A percentile compares a stretch with the other conserved stretches of the same genome.
phyloP scores from a whole-genome alignment of 2,888 invertebrate species.

The Ectemnius continuus region DNA sequence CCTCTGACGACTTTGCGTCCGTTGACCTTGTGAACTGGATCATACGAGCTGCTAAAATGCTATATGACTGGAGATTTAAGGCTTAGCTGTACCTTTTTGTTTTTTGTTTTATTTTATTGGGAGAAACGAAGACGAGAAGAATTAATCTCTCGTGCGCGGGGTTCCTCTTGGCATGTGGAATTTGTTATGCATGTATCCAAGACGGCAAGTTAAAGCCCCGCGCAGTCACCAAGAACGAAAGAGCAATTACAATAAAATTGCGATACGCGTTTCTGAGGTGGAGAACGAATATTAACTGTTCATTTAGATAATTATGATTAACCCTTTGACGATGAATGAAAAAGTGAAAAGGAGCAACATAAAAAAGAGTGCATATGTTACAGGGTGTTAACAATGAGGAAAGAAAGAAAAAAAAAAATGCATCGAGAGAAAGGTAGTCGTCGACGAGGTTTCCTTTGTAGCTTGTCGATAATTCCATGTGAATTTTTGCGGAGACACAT shows the following conservation, averaged over 20 bases:
- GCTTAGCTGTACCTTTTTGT: slow-evolving; percentile 57
- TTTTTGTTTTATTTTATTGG: slow-evolving; percentile 58
- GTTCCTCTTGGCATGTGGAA: slow-evolving; percentile 78
- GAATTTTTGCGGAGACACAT: slow-evolving; percentile 49
- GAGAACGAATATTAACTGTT: slow-evolving; percentile 65
- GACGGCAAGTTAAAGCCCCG: slow-evolving; percentile 68
- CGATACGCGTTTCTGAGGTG: slow-evolving; percentile 46
- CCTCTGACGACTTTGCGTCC: slow-evolving; percentile 74
- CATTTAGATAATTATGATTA: slow-evolving; percentile 73
- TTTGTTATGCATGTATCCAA: slow-evolving; percentile 78
- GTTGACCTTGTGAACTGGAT: slow-evolving; percentile 71
- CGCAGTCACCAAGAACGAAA: slow-evolving; percentile 66
- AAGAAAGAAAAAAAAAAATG: slow-evolving; percentile 26
- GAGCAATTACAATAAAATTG: slow-evolving; percentile 11
- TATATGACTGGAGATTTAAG: slow-evolving; percentile 55
- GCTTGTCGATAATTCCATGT: slow-evolving; percentile 62
- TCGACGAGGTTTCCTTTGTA: slow-evolving; percentile 60
- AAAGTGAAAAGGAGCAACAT: slow-evolving; percentile 54
- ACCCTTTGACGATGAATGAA: slow-evolving; percentile 51
- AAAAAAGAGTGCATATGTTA: slow-evolving; percentile 57
- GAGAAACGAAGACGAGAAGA: slow-evolving; percentile 52
- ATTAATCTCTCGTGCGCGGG: slow-evolving; percentile 52
- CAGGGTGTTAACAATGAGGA: slow-evolving; percentile 51
- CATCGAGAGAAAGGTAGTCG: slow-evolving; percentile 46
- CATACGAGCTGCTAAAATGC: slow-evolving; percentile 51